phyloP scores from a whole-genome alignment of 2,797 vertebrate genomes.

The Tadarida brasiliensis region DNA sequence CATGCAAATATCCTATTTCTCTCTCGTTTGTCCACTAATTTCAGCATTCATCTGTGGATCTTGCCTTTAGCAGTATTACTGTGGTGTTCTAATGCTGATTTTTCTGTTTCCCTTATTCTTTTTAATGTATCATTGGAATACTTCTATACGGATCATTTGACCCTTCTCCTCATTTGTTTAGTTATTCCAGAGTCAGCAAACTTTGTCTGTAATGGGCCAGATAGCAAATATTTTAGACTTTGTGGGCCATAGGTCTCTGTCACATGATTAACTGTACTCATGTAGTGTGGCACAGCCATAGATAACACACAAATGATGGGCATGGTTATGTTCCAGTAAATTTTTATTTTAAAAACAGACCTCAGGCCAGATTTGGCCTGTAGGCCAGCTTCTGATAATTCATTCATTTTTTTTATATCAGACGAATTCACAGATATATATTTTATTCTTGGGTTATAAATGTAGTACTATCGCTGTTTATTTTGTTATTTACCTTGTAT shows the following conservation, averaged over 20 bases:
- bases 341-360: neutral
- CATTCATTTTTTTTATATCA: neutral
- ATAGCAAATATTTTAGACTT: neutral
- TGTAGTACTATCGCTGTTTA: neutral
- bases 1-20: neutral
- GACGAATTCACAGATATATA: neutral
- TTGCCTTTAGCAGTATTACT: neutral
- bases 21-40: neutral
- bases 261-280: neutral
- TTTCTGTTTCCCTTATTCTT: neutral
- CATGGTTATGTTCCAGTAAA: neutral
- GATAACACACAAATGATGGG: too few relatives aligned
- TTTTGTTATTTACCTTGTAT: neutral
- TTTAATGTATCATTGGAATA: slow-evolving; percentile 2
- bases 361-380: neutral
- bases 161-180: neutral
- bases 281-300: neutral
- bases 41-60: neutral
- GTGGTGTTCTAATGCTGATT: neutral
- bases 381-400: neutral
- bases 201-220: neutral
- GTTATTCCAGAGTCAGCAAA: slow-evolving; percentile 24
- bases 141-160: neutral
- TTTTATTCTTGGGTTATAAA: neutral
- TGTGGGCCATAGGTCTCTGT: neutral